Percentiles rank a stretch among this genome's conserved stretches.
Evolutionary conservation across 2,797 vertebrate genomes (phyloP).

Genomic region (Pseudochaenichthys georgianus): DNA sequence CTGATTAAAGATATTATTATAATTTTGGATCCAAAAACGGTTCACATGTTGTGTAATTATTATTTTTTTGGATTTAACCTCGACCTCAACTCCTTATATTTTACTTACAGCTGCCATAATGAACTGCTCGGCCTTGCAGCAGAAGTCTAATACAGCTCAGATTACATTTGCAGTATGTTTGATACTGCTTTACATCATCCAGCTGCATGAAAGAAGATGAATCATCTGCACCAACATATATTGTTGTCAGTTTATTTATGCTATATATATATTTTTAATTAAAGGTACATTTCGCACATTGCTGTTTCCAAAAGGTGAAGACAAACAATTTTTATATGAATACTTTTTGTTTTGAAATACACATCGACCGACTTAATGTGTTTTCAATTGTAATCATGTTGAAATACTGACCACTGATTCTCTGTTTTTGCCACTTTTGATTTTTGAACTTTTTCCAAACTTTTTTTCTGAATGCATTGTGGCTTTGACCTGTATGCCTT

Average conservation of each 20-base stretch:
- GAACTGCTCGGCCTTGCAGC: constrained; percentile 24
- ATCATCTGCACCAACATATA: background rate
- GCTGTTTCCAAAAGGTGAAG: constrained; percentile 13
- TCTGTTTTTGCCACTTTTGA: constrained; percentile 2
- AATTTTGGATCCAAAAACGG: background rate
- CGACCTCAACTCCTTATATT: constrained; percentile 6
- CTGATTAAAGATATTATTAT: background rate
- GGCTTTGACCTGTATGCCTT: constrained; percentile 12
- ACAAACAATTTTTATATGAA: background rate
- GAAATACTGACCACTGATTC: background rate
- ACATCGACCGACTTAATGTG: background rate
- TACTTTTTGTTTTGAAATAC: constrained; percentile 17
- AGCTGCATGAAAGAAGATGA: constrained; percentile 3
- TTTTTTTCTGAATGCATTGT: constrained; percentile 14
- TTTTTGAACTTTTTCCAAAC: background rate
- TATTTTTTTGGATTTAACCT: background rate
- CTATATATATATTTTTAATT: background rate
- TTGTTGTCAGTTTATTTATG: background rate
- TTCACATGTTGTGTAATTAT: background rate
- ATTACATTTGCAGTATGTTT: background rate
- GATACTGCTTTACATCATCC: constrained; percentile 18
- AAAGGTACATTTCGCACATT: constrained; percentile 12
- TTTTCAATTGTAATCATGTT: constrained; percentile 1
- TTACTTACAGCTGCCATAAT: constrained; percentile 55
- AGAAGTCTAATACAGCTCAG: constrained; percentile 21